Evolutionary conservation across 2,888 invertebrate genomes (phyloP).

Genomic region (Pyrocoelia pectoralis): DNA sequence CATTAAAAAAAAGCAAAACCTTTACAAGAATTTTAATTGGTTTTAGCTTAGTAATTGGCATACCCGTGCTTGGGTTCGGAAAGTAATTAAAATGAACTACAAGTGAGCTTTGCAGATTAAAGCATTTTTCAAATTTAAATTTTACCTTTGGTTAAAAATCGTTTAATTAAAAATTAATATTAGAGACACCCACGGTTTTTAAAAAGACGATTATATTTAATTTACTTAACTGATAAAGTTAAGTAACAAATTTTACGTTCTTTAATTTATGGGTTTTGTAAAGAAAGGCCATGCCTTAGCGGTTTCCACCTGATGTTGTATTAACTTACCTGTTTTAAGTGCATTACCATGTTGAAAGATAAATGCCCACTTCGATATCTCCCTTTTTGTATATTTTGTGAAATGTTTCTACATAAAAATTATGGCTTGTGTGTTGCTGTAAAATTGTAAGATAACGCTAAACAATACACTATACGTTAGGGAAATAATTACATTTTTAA

Average conservation of each 20-base stretch:
- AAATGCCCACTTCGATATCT: slow-evolving; percentile 22
- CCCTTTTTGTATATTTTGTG: background rate
- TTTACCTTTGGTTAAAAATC: background rate
- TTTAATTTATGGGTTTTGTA: background rate
- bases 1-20: slow-evolving; percentile 4
- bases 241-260: background rate
- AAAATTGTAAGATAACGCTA: background rate
- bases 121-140: no score
- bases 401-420: slow-evolving; percentile 1
- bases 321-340: slow-evolving; percentile 48
- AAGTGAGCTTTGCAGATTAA: no score
- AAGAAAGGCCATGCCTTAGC: background rate
- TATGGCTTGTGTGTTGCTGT: background rate
- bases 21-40: slow-evolving; percentile 11
- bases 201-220: background rate
- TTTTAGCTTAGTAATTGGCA: slow-evolving; percentile 11
- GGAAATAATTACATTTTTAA: background rate
- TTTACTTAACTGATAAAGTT: background rate
- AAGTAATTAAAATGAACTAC: slow-evolving; percentile 3
- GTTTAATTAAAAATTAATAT: background rate
- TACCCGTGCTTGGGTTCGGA: background rate
- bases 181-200: background rate
- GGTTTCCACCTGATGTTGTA: background rate
- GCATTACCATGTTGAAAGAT: slow-evolving; percentile 52
- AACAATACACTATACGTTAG: background rate